Base-by-base conservation (phyloP, 2,888 invertebrate genomes). In the Achlya flavicornis region DNA sequence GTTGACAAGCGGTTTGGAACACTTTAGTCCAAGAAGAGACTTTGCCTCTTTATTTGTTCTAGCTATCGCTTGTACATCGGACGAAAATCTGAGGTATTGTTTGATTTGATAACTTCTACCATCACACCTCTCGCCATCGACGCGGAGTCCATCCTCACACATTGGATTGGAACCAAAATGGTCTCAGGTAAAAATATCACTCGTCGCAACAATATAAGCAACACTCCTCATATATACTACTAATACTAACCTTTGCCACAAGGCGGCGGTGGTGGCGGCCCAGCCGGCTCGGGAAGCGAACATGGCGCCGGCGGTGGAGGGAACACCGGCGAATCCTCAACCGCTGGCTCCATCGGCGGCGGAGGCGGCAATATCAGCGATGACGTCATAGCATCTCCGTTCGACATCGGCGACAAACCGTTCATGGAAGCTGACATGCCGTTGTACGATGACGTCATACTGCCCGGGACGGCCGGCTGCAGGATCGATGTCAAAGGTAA, bases 261-360 rank as follows among this genome's bases (percentile, higher is more conserved):
- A 26, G 95, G 95, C 4, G 95, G 96, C 0, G 96, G 96, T 2
- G 96, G 96, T 4, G 96, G 96, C 0, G 96, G 96, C 65, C 95
- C 96, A 1, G 96, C 96, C 0, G 97, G 97, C 79, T 97, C 97
- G 0, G 97, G 97, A 57, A 97, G 88, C 62, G 96, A 65, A 65
- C 88, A 95, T 3, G 95, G 77, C 16, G 74, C 66, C 0, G 86
- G 86, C 4, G 94, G 93, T n/a, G 94, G 90, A 35, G 90, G 89
- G 78, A 87, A 87, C 67, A 77, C 80, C 1, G 89, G 89, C 1
- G 90, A 87, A 65, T 85, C 81, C 48, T 84, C 87, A 64, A 61
- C 58, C 5, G 70, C 64, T 10, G 73, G 77, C 63, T 84, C 84
- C 48, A 76, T 62, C 10, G 76, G 87, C 48, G 92, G 90, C 41